These are phyloP conservation scores for Gymnoscopelus braueri DNA, from an alignment of 2,797 vertebrate genomes.

Conservation along the genomic window DNA sequence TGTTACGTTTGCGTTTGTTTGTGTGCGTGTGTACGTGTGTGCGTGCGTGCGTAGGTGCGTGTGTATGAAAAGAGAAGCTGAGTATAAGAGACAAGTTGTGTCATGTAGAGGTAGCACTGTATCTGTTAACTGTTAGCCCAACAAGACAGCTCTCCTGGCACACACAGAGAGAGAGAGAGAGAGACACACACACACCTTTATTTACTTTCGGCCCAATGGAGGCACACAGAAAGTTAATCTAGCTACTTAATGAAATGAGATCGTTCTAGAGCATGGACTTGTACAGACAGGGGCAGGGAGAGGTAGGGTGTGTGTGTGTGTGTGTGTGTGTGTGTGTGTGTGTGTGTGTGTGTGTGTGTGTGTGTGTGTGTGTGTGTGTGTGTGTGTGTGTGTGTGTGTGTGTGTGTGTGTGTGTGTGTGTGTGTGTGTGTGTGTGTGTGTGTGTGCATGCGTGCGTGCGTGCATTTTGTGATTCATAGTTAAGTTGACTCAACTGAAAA, in stretches of 20 bases:
- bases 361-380: too few relatives aligned
- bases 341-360: too few relatives aligned
- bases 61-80: slow-evolving; percentile 42
- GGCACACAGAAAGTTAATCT: slow-evolving; percentile 63
- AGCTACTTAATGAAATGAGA: slow-evolving; percentile 65
- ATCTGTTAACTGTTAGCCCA: slow-evolving; percentile 73
- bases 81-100: slow-evolving; percentile 73
- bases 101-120: slow-evolving; percentile 72
- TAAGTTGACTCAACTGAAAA: slow-evolving; percentile 58
- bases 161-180: slow-evolving; percentile 20
- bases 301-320: neutral
- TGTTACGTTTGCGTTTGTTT: slow-evolving; percentile 54
- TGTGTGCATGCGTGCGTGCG: slow-evolving; percentile 4
- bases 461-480: slow-evolving; percentile 30
- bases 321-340: too few relatives aligned
- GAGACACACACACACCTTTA: slow-evolving; percentile 46
- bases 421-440: slow-evolving; percentile 15
- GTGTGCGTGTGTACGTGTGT: slow-evolving; percentile 27
- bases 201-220: slow-evolving; percentile 70
- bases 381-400: too few relatives aligned
- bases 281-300: slow-evolving; percentile 12
- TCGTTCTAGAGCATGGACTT: slow-evolving; percentile 55
- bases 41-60: slow-evolving; percentile 27
- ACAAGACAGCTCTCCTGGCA: slow-evolving; percentile 71
- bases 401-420: slow-evolving; percentile 1